Conservation (phyloP, 1,140 invertebrate genomes). For the Zeugodacus cucurbitae region DNA sequence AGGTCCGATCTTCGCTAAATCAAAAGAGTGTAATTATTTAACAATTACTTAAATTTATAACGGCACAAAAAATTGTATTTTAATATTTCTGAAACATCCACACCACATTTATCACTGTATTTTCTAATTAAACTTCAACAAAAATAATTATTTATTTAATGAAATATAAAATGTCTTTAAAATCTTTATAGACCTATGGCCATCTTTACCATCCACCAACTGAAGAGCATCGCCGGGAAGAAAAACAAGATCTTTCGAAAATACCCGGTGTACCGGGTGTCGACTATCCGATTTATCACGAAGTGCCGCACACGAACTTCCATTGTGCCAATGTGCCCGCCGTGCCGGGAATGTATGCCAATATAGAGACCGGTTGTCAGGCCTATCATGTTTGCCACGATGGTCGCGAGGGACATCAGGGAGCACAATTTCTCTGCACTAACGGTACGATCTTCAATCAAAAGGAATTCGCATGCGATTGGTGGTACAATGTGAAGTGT, state of each 20-base stretch:
- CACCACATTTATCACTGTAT: too few relatives aligned
- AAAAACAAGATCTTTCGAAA: constrained; percentile 80
- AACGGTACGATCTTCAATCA: constrained; percentile 92
- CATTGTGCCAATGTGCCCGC: constrained; percentile 79
- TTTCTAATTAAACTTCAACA: too few relatives aligned
- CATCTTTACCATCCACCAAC: constrained; percentile 57
- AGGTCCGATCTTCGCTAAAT: too few relatives aligned
- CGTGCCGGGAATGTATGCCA: constrained; percentile 86
- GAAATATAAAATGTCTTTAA: neutral
- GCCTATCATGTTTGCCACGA: constrained; percentile 88
- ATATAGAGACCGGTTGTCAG: constrained; percentile 88
- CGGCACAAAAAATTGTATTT: too few relatives aligned
- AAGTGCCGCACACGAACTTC: constrained; percentile 81
- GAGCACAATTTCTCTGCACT: constrained; percentile 84
- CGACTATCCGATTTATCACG: constrained; percentile 82
- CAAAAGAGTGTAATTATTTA: too few relatives aligned
- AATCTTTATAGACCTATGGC: constrained; percentile 50
- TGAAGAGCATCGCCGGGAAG: constrained; percentile 66
- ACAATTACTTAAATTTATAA: too few relatives aligned
- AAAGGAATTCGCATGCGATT: constrained; percentile 87
- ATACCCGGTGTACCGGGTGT: constrained; percentile 79
- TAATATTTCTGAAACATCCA: too few relatives aligned
- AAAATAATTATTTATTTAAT: too few relatives aligned
- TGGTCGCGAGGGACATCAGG: constrained; percentile 82
- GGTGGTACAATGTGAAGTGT: constrained; percentile 93